These are phyloP conservation scores for Amorpha juglandis DNA, from an alignment of 2,888 invertebrate species.

Conservation along the genomic window DNA sequence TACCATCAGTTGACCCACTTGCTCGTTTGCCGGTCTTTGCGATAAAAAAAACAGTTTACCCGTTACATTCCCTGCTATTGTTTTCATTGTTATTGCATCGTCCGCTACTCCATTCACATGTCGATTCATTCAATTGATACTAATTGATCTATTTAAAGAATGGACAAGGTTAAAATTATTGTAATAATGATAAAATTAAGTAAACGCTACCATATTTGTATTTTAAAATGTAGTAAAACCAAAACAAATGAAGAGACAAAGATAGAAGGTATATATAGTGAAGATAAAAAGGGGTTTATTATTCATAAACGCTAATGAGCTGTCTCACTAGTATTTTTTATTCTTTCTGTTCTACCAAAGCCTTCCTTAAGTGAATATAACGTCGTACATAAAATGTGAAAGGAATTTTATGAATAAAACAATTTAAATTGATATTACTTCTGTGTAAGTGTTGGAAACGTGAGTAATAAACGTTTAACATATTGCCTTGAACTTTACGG, in stretches of 20 bases:
- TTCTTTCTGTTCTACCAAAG: constrained; percentile 25
- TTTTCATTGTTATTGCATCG: too few relatives aligned
- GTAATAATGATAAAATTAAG: too few relatives aligned
- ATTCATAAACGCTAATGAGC: constrained; percentile 56
- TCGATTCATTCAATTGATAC: too few relatives aligned
- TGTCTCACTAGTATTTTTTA: constrained; percentile 28
- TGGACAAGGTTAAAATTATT: too few relatives aligned
- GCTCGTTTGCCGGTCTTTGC: too few relatives aligned
- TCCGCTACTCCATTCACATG: too few relatives aligned
- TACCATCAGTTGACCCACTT: too few relatives aligned
- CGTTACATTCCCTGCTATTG: too few relatives aligned
- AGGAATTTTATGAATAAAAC: not conserved
- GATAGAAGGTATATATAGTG: constrained; percentile 6
- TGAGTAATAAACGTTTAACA: not conserved
- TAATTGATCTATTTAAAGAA: too few relatives aligned
- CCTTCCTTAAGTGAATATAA: constrained; percentile 3
- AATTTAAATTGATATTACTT: constrained; percentile 1
- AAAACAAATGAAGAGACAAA: constrained; percentile 1
- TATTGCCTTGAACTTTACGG: not conserved
- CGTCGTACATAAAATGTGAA: not conserved
- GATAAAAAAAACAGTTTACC: too few relatives aligned
- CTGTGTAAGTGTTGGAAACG: not conserved
- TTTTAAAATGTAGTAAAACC: not conserved
- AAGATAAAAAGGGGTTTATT: constrained; percentile 34
- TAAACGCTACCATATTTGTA: not conserved